These are phyloP conservation scores for Rousettus madagascariensis DNA, from an alignment of 2,797 vertebrate species.

Conservation along the genomic window DNA sequence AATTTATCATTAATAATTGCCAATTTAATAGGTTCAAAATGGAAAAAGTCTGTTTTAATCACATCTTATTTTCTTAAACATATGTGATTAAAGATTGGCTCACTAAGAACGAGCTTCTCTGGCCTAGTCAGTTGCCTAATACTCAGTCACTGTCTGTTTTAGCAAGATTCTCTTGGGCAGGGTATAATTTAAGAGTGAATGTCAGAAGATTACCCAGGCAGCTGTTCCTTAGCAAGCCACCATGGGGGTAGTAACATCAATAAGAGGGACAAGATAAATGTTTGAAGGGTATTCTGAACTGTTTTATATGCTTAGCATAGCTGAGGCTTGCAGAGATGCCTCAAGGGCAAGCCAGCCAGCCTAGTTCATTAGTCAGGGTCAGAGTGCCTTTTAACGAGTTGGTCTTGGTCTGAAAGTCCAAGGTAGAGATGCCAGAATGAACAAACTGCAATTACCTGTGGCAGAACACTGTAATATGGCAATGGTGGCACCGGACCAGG, in stretches of 20 bases:
- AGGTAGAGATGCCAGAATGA: background rate
- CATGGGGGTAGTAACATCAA: conserved; percentile 11
- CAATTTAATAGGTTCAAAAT: background rate
- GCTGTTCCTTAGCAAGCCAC: conserved; percentile 43
- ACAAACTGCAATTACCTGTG: background rate
- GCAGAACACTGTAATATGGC: background rate
- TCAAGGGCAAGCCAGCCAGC: background rate
- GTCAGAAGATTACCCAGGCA: background rate
- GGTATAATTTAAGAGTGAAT: conserved; percentile 15
- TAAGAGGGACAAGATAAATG: background rate
- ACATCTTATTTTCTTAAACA: background rate
- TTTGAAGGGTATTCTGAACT: conserved; percentile 30
- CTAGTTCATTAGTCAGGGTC: background rate
- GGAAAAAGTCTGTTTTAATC: background rate
- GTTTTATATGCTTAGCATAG: background rate
- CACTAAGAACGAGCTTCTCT: background rate
- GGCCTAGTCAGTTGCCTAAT: background rate
- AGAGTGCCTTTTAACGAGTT: background rate
- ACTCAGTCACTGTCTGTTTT: background rate
- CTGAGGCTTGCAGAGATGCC: background rate
- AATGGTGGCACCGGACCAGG: background rate
- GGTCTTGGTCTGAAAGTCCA: background rate
- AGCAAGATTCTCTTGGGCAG: background rate
- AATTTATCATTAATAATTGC: background rate
- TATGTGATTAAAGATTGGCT: background rate